Evolutionary conservation across 2,113 vertebrate genomes (phyloP).

Genomic region (Probosciger aterrimus): DNA sequence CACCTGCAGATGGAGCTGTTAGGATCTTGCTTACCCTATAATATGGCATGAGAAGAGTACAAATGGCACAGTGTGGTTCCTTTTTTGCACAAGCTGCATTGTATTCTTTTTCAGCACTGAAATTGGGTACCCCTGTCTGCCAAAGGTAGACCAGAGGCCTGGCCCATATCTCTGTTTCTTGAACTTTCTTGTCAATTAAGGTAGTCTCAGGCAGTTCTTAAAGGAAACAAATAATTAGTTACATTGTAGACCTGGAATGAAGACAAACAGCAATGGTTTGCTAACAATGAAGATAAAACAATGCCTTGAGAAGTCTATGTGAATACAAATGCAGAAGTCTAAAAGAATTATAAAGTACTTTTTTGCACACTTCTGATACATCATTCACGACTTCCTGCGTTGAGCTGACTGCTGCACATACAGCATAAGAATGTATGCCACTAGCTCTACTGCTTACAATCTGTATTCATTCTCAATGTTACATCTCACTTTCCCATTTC

Average conservation of each 20-base stretch:
- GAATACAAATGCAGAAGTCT: not conserved
- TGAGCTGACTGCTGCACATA: not conserved
- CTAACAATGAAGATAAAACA: not conserved
- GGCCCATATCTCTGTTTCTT: slow-evolving; percentile 89
- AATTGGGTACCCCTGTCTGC: slow-evolving; percentile 83
- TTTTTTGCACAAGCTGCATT: slow-evolving; percentile 81
- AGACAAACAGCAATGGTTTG: not conserved
- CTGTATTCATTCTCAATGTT: not conserved
- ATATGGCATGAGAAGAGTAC: slow-evolving; percentile 93
- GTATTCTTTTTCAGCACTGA: slow-evolving; percentile 89
- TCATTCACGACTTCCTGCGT: not conserved
- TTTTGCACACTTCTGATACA: not conserved
- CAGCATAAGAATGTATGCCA: not conserved
- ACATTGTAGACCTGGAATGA: not conserved
- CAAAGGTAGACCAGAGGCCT: slow-evolving; percentile 89
- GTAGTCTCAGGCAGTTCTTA: slow-evolving; percentile 81
- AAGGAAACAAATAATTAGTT: slow-evolving; percentile 8
- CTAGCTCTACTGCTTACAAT: not conserved
- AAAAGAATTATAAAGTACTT: not conserved
- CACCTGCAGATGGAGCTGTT: not conserved
- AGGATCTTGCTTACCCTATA: slow-evolving; percentile 80
- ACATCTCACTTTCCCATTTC: not conserved
- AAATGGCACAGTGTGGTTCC: slow-evolving; percentile 89
- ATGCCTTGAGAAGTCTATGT: not conserved
- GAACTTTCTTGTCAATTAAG: slow-evolving; percentile 76